These are phyloP conservation scores for Pandemis cinnamomeana DNA, from an alignment of 2,888 invertebrate species.

Conservation along the genomic window DNA sequence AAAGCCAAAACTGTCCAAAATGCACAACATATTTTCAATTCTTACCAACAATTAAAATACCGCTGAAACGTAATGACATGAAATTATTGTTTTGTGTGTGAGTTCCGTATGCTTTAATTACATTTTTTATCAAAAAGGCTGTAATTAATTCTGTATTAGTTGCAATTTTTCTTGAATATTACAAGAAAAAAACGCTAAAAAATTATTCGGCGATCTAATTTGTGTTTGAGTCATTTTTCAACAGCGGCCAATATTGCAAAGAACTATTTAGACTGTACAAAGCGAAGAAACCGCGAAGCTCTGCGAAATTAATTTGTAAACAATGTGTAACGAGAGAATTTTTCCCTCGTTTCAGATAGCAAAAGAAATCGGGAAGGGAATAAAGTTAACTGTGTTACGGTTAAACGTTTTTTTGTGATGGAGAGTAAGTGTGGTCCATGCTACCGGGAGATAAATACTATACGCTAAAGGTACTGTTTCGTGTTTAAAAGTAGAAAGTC, in stretches of 20 bases:
- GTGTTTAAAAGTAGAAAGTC: constrained; percentile 13
- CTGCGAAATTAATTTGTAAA: constrained; percentile 31
- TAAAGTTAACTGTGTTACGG: constrained; percentile 50
- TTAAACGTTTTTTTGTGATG: constrained; percentile 62
- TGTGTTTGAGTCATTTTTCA: neutral
- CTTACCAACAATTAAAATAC: no score
- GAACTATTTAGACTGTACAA: constrained; percentile 8
- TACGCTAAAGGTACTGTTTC: constrained; percentile 64
- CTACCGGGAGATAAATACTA: constrained; percentile 57
- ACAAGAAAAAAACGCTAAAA: neutral
- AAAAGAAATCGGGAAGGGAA: constrained; percentile 51
- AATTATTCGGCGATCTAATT: neutral
- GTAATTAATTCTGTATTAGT: no score
- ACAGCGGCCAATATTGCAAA: neutral
- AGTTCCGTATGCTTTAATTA: neutral
- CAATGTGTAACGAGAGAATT: constrained; percentile 56
- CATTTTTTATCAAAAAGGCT: neutral
- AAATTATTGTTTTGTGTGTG: no score
- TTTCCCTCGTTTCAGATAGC: constrained; percentile 75
- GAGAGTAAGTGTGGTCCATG: constrained; percentile 58
- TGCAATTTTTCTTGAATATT: no score
- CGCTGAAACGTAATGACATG: no score
- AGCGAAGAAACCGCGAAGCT: constrained; percentile 22
- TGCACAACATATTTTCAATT: no score
- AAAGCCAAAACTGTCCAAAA: no score